A percentile compares a stretch with the other conserved stretches of the same genome.
These are phyloP conservation scores for Cottus gobio DNA, from an alignment of 2,113 vertebrate species.

Conservation along the genomic window DNA sequence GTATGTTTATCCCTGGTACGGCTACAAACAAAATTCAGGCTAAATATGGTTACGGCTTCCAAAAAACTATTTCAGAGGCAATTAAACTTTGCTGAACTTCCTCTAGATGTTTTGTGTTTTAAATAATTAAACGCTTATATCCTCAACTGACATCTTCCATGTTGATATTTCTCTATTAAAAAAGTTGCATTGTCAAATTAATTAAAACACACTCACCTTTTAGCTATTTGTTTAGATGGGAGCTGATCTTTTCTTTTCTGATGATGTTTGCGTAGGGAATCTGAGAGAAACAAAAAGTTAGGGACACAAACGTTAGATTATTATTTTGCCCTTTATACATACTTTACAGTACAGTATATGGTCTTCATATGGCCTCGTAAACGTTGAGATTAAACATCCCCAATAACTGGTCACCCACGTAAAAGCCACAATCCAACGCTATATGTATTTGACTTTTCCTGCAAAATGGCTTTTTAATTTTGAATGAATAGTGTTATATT, in stretches of 20 bases:
- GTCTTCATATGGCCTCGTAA: not conserved
- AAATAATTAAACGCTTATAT: not conserved
- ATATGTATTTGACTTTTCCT: not conserved
- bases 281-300: conserved; percentile 80
- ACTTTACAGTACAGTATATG: not conserved
- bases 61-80: conserved; percentile 5
- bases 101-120: not conserved
- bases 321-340: not conserved
- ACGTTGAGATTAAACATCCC: not conserved
- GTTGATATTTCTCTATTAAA: not conserved
- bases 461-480: not conserved
- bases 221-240: conserved; percentile 95
- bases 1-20: not conserved
- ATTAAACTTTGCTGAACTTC: conserved; percentile 16
- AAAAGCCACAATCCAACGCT: not conserved
- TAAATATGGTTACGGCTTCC: not conserved
- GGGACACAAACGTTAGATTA: not conserved
- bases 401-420: not conserved
- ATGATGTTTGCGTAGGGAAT: conserved; percentile 98
- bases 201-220: conserved; percentile 81
- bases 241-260: conserved; percentile 96
- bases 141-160: not conserved
- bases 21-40: not conserved
- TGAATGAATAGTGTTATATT: not conserved
- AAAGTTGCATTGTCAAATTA: not conserved